A percentile compares a stretch with the other conserved stretches of the same genome.
Evolutionary conservation across 1,140 invertebrate species (phyloP).

Genomic region (Tetramorium simillimum): DNA sequence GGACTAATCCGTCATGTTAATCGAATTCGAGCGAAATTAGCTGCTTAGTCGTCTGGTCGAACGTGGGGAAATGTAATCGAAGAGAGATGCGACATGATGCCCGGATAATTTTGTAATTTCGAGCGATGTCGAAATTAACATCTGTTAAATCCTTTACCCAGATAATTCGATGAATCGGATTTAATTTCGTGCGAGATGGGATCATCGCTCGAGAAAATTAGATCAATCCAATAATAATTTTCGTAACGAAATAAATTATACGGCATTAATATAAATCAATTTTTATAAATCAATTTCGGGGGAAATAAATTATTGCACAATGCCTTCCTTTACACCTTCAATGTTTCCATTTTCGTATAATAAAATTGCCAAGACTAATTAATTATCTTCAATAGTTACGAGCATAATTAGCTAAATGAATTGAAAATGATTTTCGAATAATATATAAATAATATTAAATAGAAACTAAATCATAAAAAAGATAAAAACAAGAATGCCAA

Average conservation of each 20-base stretch:
- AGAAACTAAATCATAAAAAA: neutral
- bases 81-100: neutral
- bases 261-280: neutral
- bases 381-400: neutral
- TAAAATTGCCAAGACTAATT: neutral
- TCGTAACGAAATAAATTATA: neutral
- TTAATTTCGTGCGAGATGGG: neutral
- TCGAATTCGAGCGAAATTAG: slow-evolving; percentile 21
- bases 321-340: neutral
- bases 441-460: neutral
- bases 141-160: slow-evolving; percentile 15
- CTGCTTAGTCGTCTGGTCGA: neutral
- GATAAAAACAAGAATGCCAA: neutral
- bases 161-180: neutral
- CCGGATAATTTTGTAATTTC: slow-evolving; percentile 12
- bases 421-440: neutral
- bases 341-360: neutral
- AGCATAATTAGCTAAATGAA: neutral
- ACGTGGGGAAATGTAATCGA: neutral
- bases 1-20: neutral
- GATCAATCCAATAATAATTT: neutral
- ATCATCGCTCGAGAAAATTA: neutral
- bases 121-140: slow-evolving; percentile 1
- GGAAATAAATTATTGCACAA: neutral
- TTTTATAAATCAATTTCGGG: neutral